Conservation (phyloP, 2,113 vertebrate genomes). For the Rutilus rutilus region DNA sequence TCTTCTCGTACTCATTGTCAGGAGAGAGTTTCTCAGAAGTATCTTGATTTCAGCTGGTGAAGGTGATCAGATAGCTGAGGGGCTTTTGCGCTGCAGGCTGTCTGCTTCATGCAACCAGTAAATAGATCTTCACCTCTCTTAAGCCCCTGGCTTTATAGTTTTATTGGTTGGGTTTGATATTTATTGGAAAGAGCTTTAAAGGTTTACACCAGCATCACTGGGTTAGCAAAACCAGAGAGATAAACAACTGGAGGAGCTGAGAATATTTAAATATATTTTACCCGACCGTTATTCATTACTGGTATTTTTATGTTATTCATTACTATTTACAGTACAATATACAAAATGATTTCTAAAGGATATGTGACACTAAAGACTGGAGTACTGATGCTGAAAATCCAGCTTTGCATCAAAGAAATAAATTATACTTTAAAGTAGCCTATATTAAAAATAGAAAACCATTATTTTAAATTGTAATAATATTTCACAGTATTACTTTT, state of each 20-base stretch:
- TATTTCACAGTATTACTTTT: too few relatives aligned
- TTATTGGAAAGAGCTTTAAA: slow-evolving; percentile 32
- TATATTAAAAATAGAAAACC: too few relatives aligned
- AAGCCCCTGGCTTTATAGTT: not conserved
- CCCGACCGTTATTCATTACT: too few relatives aligned
- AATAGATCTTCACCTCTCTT: slow-evolving; percentile 12
- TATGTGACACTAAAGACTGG: too few relatives aligned
- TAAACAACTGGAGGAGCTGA: not conserved
- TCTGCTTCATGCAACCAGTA: slow-evolving; percentile 1
- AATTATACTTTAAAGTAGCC: too few relatives aligned
- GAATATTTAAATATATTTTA: not conserved
- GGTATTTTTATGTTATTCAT: too few relatives aligned
- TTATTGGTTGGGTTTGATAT: slow-evolving; percentile 35
- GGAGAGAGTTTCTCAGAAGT: slow-evolving; percentile 26
- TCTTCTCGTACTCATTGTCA: slow-evolving; percentile 32
- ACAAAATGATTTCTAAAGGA: too few relatives aligned
- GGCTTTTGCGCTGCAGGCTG: slow-evolving; percentile 23
- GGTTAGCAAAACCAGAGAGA: not conserved
- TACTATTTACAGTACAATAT: too few relatives aligned
- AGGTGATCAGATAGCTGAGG: slow-evolving; percentile 12
- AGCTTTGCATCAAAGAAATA: too few relatives aligned
- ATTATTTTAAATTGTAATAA: too few relatives aligned
- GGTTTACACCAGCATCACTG: not conserved
- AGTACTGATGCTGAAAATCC: too few relatives aligned
- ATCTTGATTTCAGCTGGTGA: slow-evolving; percentile 26